These are phyloP conservation scores for Silurus lanzhouensis DNA, from an alignment of 2,797 vertebrate genomes.

Conservation along the genomic window DNA sequence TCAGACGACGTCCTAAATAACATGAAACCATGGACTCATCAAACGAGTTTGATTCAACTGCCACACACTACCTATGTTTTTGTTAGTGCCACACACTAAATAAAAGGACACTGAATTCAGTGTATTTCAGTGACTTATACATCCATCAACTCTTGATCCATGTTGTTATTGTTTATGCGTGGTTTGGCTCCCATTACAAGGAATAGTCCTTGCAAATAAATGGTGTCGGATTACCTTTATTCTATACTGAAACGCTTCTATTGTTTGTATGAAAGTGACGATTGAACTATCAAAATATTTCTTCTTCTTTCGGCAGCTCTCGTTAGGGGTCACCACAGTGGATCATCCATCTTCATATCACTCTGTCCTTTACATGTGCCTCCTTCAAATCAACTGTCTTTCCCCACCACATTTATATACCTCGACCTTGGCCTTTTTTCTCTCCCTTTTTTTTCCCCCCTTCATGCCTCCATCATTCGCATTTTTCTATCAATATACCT, in stretches of 20 bases:
- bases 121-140: not conserved
- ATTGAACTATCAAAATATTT: too few relatives aligned
- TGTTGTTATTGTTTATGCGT: not conserved
- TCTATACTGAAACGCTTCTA: not conserved
- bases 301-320: too few relatives aligned
- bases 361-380: too few relatives aligned
- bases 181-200: not conserved
- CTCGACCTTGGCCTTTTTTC: too few relatives aligned
- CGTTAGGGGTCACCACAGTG: too few relatives aligned
- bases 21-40: not conserved
- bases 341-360: too few relatives aligned
- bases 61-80: slow-evolving; percentile 3
- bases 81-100: too few relatives aligned
- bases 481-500: too few relatives aligned
- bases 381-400: too few relatives aligned
- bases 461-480: too few relatives aligned
- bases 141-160: not conserved
- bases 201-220: not conserved
- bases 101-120: not conserved
- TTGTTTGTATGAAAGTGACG: not conserved
- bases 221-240: not conserved
- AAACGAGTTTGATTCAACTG: not conserved
- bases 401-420: too few relatives aligned
- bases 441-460: too few relatives aligned
- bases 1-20: not conserved